These are phyloP conservation scores for Belonocnema kinseyi DNA, from an alignment of 1,140 invertebrate species.

Conservation along the genomic window DNA sequence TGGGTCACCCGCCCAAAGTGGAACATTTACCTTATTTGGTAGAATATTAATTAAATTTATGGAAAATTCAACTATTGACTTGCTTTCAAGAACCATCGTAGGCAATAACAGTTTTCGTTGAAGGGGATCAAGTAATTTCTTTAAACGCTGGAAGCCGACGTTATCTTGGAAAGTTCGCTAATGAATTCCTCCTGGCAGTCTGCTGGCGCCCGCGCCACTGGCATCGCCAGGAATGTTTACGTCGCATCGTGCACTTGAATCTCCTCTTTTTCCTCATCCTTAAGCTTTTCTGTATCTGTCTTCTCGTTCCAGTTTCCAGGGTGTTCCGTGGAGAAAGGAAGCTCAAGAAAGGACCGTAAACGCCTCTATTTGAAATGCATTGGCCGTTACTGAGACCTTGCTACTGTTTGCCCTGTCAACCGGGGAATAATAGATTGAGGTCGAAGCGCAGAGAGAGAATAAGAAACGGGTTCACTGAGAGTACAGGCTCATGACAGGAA, in stretches of 20 bases:
- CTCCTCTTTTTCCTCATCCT: conserved; percentile 15
- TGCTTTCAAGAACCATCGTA: conserved; percentile 14
- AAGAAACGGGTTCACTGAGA: conserved; percentile 27
- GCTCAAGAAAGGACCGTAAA: conserved; percentile 40
- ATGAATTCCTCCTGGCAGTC: conserved; percentile 44
- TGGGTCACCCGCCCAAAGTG: too few relatives aligned
- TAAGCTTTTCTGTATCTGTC: background rate
- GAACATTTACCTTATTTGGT: too few relatives aligned
- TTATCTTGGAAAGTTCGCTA: conserved; percentile 39
- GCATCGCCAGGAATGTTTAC: conserved; percentile 44
- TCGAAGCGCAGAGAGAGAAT: conserved; percentile 16
- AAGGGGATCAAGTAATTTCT: conserved; percentile 18
- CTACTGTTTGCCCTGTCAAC: conserved; percentile 65
- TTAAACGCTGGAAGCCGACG: conserved; percentile 32
- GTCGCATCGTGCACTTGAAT: conserved; percentile 33
- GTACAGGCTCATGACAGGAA: conserved; percentile 24
- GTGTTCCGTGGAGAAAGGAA: background rate
- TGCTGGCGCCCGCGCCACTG: conserved; percentile 3
- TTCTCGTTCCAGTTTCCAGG: background rate
- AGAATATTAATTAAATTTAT: too few relatives aligned
- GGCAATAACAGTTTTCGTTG: conserved; percentile 11
- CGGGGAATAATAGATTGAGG: conserved; percentile 63
- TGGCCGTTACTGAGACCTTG: conserved; percentile 56
- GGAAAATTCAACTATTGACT: background rate
- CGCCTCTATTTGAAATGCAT: conserved; percentile 68